Conservation (phyloP, 2,113 vertebrate genomes). For the Microtus montanus region DNA sequence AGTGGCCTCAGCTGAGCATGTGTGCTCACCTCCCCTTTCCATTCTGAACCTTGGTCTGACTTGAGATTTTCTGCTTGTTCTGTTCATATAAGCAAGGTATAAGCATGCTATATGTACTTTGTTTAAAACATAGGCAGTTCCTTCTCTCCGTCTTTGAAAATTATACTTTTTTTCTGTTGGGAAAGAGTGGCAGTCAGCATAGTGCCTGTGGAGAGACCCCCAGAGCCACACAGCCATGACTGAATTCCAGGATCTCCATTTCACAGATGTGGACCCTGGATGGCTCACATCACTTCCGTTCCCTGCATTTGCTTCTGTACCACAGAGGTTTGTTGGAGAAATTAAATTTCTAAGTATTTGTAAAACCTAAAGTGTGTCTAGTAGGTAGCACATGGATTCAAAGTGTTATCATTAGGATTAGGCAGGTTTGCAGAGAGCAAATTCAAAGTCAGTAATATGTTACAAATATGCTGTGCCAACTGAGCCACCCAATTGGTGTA, state of each 20-base stretch:
- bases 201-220: too few relatives aligned
- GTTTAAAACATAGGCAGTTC: background rate
- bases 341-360: constrained; percentile 2
- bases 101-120: constrained; percentile 82
- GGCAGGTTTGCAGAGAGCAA: background rate
- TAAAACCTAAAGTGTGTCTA: background rate
- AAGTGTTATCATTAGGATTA: background rate
- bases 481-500: background rate
- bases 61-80: background rate
- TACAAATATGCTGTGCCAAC: background rate
- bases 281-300: background rate
- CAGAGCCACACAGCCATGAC: background rate
- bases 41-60: background rate
- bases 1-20: too few relatives aligned
- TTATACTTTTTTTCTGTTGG: background rate
- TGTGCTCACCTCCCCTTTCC: background rate
- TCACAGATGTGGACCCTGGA: background rate
- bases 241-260: background rate
- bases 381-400: background rate
- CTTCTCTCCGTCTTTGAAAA: background rate
- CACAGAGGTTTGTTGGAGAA: background rate
- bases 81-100: constrained; percentile 59
- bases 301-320: background rate
- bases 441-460: background rate
- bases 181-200: background rate